A percentile compares a stretch with the other conserved stretches of the same genome.
Conservation (phyloP, 2,888 invertebrate species). For the Epistrophella euchroma region DNA sequence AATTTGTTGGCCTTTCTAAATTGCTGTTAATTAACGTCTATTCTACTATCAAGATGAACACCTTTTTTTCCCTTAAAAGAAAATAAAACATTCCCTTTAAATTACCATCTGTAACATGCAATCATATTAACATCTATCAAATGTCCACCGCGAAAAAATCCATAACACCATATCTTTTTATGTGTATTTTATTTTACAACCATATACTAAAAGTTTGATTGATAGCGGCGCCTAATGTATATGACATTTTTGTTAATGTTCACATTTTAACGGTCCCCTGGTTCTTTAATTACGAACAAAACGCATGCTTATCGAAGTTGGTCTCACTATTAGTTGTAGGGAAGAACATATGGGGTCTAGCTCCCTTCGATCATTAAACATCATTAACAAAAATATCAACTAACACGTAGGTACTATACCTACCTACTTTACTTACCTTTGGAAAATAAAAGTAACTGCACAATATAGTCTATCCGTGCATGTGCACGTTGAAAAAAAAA, state of each 20-base stretch:
- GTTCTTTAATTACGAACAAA: slow-evolving; percentile 69
- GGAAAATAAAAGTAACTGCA: slow-evolving; percentile 51
- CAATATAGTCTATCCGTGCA: slow-evolving; percentile 12
- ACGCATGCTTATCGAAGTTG: slow-evolving; percentile 22
- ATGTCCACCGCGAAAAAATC: not conserved
- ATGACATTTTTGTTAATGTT: slow-evolving; percentile 48
- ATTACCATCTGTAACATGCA: not conserved
- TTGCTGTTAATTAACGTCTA: slow-evolving; percentile 5
- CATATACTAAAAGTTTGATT: slow-evolving; percentile 50
- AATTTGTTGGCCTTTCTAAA: not conserved
- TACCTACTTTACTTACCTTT: not conserved
- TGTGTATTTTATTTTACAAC: not conserved
- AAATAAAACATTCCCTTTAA: not conserved
- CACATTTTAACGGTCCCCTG: slow-evolving; percentile 63
- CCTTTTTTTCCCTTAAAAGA: not conserved
- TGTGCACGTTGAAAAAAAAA: not conserved
- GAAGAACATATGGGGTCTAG: slow-evolving; percentile 29
- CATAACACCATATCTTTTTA: not conserved
- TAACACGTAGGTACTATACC: no score
- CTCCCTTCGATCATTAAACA: slow-evolving; percentile 43
- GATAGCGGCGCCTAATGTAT: slow-evolving; percentile 50
- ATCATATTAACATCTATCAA: slow-evolving; percentile 34
- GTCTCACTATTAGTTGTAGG: not conserved
- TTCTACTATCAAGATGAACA: slow-evolving; percentile 14
- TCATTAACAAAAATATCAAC: slow-evolving; percentile 57